Base-by-base conservation (phyloP, 2,113 vertebrate species). In the Synodontis membranacea region DNA sequence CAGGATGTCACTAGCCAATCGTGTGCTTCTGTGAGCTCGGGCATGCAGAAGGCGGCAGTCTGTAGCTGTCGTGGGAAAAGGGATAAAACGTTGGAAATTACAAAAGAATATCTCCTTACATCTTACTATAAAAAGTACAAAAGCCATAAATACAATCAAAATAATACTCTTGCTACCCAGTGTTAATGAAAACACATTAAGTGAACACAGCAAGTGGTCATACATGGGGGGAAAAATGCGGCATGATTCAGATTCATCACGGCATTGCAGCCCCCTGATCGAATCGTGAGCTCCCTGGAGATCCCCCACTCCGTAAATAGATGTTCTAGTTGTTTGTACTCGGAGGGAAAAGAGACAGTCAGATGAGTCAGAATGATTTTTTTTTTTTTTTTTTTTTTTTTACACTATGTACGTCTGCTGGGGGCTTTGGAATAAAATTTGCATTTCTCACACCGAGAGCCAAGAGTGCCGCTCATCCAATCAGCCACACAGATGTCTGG, bases 401-500 rank as follows among this genome's bases (percentile, higher is more conserved):
- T 28, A 64, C 39, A 46, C 76, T 85, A 6, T 82, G 80, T 78
- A 82, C 52, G 82, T 91, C 89, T 86, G 86, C 88, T 86, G 87
- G 87, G 19, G 79, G 74, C 91, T 91, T 58, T 4, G 10, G 90
- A 93, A 91, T 93, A 92, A 92, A 93, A 91, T 92, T 90, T 93
- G 91, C 92, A 89, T 91, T 90, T 84, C 52, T 84, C 80, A 90
- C 93, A 93, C 90, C 89, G 75, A 74, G 64, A 46, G 58, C 84
- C 70, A 87, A 88, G 87, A 82, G 91, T 89, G 87, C 89, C 88
- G 90, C 91, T 84, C 62, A 75, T 86, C 92, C 93, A 94, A 94
- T 94, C 93, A 88, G 80, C 68, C 93, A 91, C 93, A 93, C 94
- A 94, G 94, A 94, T 92, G 92, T 95, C 93, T 94, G 91, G 93